Evolutionary conservation across 64 coral and sea anemone species (phyloP).

Genomic region (Porites australiensis): DNA sequence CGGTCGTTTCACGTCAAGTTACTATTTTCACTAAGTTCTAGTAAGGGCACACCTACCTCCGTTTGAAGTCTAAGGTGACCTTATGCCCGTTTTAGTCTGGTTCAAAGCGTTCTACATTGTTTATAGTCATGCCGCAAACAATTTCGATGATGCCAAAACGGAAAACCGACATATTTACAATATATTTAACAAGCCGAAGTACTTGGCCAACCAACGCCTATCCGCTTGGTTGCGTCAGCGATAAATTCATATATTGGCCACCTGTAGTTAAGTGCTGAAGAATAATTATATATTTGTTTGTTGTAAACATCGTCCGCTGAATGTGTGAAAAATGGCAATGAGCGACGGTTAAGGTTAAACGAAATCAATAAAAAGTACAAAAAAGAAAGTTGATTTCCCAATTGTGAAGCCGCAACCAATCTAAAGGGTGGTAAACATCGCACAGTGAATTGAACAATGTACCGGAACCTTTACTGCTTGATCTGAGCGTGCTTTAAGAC

Average conservation of each 20-base stretch:
- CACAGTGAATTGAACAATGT: too few species aligned
- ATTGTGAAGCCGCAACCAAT: too few species aligned
- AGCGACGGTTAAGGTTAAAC: not conserved
- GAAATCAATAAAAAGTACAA: not conserved
- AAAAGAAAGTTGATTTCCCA: not conserved
- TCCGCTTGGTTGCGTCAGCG: conserved; percentile 1
- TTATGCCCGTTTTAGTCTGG: too few species aligned
- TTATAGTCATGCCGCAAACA: not conserved
- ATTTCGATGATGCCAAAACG: not conserved
- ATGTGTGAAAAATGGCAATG: not conserved
- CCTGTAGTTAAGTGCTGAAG: not conserved
- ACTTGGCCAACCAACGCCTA: not conserved
- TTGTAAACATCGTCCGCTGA: not conserved
- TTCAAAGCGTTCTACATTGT: too few species aligned
- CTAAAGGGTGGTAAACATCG: too few species aligned
- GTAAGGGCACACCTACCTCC: too few species aligned
- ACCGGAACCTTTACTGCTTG: too few species aligned
- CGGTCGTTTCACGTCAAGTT: too few species aligned
- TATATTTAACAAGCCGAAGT: not conserved
- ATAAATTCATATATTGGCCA: conserved; percentile 14
- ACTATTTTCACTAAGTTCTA: too few species aligned
- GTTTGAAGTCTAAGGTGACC: too few species aligned
- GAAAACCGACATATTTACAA: not conserved
- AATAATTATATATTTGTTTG: not conserved
- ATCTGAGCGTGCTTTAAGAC: too few species aligned